Percentiles rank a stretch among this genome's conserved stretches.
Evolutionary conservation across 2,888 invertebrate genomes (phyloP).

Genomic region (Metalampra italica): DNA sequence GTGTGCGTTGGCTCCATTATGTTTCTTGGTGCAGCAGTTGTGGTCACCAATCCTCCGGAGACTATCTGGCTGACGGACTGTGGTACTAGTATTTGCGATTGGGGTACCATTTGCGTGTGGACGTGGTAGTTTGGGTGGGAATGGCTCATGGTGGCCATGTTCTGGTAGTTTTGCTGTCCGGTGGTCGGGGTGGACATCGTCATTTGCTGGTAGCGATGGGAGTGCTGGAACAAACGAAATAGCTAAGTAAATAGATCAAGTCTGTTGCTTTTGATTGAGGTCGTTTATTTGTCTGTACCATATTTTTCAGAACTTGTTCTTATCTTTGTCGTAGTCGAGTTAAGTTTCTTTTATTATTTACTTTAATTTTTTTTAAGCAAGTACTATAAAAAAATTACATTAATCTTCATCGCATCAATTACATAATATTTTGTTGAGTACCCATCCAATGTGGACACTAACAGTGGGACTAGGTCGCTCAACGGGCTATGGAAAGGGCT

Average conservation of each 20-base stretch:
- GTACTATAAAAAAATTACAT: too few species aligned
- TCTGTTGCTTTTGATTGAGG: too few species aligned
- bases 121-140: conserved; percentile 53
- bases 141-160: conserved; percentile 60
- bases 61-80: conserved; percentile 20
- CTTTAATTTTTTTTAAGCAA: too few species aligned
- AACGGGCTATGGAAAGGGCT: too few species aligned
- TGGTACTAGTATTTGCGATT: conserved; percentile 10
- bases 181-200: conserved; percentile 59
- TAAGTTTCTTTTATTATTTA: too few species aligned
- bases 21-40: conserved; percentile 39
- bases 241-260: background rate
- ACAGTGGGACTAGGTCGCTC: too few species aligned
- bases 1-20: conserved; percentile 51
- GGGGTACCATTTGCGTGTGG: conserved; percentile 21
- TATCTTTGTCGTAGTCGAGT: too few species aligned
- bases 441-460: too few species aligned
- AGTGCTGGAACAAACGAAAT: conserved; percentile 36
- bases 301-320: too few species aligned
- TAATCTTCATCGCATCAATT: too few species aligned
- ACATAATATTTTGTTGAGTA: too few species aligned
- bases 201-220: conserved; percentile 65
- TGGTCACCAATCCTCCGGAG: conserved; percentile 37
- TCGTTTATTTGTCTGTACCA: too few species aligned
- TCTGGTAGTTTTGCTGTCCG: conserved; percentile 51